phyloP scores from a whole-genome alignment of 2,113 vertebrate genomes.

The Chunga burmeisteri region DNA sequence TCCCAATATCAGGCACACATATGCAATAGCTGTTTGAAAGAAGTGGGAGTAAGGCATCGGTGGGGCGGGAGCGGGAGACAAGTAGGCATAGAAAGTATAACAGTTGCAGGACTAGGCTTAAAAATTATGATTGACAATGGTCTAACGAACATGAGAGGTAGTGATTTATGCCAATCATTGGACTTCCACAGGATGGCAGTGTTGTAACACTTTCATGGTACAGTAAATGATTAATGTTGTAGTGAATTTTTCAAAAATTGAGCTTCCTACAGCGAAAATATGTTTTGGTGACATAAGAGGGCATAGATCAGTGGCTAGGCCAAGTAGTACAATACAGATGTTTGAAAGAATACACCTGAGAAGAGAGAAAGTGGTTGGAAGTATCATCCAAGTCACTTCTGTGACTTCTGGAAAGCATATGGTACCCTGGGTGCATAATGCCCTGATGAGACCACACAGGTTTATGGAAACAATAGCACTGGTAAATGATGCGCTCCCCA shows the following conservation, averaged over 20 bases:
- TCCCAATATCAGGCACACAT: neutral
- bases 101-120: neutral
- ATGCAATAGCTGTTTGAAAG: neutral
- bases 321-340: neutral
- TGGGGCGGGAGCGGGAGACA: too few relatives aligned
- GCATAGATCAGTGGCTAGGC: neutral
- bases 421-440: neutral
- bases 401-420: neutral
- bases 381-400: neutral
- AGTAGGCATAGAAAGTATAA: neutral
- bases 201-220: constrained; percentile 57
- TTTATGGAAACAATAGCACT: neutral
- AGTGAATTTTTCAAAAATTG: constrained; percentile 16
- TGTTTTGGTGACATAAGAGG: neutral
- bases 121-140: neutral
- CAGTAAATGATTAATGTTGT: constrained; percentile 57
- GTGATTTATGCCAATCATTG: constrained; percentile 59
- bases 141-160: neutral
- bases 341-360: neutral
- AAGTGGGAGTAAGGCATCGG: neutral
- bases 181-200: constrained; percentile 79
- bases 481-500: neutral
- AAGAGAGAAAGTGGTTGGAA: neutral
- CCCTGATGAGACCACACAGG: neutral
- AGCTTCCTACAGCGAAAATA: neutral